phyloP scores from a whole-genome alignment of 1,140 invertebrate genomes.

The Popillia japonica region DNA sequence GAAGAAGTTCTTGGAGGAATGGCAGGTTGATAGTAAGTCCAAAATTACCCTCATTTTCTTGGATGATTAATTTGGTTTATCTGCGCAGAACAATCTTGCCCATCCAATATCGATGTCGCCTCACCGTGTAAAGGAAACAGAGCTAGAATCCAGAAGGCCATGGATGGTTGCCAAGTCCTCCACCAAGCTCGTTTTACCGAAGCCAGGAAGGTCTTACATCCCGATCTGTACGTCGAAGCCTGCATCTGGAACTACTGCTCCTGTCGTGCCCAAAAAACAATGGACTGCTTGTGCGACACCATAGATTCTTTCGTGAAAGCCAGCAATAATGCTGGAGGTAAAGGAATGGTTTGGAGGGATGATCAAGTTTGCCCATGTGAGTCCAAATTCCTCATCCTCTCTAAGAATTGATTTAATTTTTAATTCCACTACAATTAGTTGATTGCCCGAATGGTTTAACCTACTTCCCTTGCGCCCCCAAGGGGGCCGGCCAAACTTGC shows the following conservation, averaged over 20 bases:
- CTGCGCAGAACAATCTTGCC: not conserved
- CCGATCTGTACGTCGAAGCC: constrained; percentile 61
- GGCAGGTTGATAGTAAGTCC: not conserved
- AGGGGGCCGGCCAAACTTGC: constrained; percentile 60
- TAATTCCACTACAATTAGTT: constrained; percentile 57
- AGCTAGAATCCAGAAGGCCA: not conserved
- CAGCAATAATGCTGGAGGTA: constrained; percentile 69
- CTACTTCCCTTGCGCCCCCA: constrained; percentile 75
- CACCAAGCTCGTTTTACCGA: not conserved
- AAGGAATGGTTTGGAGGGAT: constrained; percentile 71
- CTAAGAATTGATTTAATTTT: not conserved
- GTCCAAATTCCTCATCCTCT: constrained; percentile 54
- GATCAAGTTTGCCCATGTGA: constrained; percentile 75
- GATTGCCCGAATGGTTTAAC: constrained; percentile 72
- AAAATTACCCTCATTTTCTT: not conserved
- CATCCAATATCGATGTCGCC: not conserved
- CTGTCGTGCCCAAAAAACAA: constrained; percentile 64
- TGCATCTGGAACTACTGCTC: constrained; percentile 79
- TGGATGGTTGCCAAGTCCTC: not conserved
- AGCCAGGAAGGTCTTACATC: not conserved
- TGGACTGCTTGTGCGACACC: constrained; percentile 74
- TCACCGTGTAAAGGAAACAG: not conserved
- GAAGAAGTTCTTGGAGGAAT: not conserved
- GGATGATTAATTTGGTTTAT: not conserved
- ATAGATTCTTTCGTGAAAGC: constrained; percentile 77